These are phyloP conservation scores for Catalaphyllia jardinei DNA, from an alignment of 64 coral and sea anemone species.

Conservation along the genomic window DNA sequence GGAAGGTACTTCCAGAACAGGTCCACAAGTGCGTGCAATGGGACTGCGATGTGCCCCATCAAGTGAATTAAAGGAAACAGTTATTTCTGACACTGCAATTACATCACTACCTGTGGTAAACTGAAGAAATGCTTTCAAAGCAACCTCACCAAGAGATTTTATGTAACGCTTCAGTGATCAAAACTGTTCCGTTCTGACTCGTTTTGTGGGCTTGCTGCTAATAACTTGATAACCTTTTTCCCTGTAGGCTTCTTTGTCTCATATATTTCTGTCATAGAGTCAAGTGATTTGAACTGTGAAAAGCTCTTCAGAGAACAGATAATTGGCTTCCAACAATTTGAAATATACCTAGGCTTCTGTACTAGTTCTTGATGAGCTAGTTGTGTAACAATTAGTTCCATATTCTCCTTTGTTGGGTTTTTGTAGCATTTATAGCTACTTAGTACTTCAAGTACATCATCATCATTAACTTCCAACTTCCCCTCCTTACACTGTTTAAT, in stretches of 20 bases:
- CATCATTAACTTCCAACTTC: slow-evolving; percentile 54
- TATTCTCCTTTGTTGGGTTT: slow-evolving; percentile 54
- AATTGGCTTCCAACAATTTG: slow-evolving; percentile 51
- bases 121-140: no score
- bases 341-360: slow-evolving; percentile 49
- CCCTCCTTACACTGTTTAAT: slow-evolving; percentile 43
- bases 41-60: no score
- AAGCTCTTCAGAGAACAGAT: slow-evolving; percentile 37
- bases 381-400: slow-evolving; percentile 40
- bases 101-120: no score
- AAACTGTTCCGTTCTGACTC: no score
- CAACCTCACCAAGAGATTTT: no score
- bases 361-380: no score
- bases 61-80: no score
- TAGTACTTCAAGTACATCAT: slow-evolving; percentile 64
- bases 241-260: slow-evolving; percentile 39
- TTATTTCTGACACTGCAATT: no score
- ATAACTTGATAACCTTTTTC: slow-evolving; percentile 45
- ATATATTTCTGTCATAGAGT: slow-evolving; percentile 31
- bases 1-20: no score
- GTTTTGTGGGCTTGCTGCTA: no score
- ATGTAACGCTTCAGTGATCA: no score
- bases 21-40: no score
- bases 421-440: slow-evolving; percentile 68
- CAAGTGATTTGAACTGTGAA: slow-evolving; percentile 20